These are phyloP conservation scores for Forbesichthys papilliferus DNA, from an alignment of 2,113 vertebrate genomes.

Conservation along the genomic window DNA sequence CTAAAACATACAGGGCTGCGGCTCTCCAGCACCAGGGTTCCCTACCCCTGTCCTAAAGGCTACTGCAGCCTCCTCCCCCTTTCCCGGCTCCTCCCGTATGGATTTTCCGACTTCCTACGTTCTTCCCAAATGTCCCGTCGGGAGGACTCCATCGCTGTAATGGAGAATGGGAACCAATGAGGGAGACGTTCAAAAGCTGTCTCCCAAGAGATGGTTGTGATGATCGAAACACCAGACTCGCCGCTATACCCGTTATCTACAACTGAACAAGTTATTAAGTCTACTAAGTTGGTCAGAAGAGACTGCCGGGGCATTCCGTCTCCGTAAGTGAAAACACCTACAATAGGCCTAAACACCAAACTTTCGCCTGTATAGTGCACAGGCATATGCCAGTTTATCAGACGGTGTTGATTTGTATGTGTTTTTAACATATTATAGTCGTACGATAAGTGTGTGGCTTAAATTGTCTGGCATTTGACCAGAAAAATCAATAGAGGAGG, in stretches of 20 bases:
- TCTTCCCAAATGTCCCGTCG: slow-evolving; percentile 42
- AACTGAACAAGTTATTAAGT: slow-evolving; percentile 44
- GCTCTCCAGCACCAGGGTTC: no score
- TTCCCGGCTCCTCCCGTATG: slow-evolving; percentile 60
- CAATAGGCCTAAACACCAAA: slow-evolving; percentile 8
- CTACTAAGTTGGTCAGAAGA: slow-evolving; percentile 14
- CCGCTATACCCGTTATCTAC: slow-evolving; percentile 47
- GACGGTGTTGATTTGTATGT: no score
- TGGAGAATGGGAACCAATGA: slow-evolving; percentile 11
- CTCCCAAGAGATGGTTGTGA: slow-evolving; percentile 54
- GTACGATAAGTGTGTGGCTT: no score
- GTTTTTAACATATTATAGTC: no score
- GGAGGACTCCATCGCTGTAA: slow-evolving; percentile 16
- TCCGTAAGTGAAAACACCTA: slow-evolving; percentile 56
- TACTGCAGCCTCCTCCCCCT: slow-evolving; percentile 34
- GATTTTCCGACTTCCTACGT: slow-evolving; percentile 25
- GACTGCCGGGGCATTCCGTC: slow-evolving; percentile 57
- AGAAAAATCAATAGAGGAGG: no score
- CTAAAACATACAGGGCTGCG: no score
- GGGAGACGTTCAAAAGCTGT: slow-evolving; percentile 5
- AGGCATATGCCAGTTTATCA: no score
- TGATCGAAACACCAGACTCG: slow-evolving; percentile 64
- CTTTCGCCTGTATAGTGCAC: no score
- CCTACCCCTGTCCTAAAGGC: slow-evolving; percentile 14
- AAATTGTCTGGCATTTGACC: no score